Percentiles rank a stretch among this genome's conserved stretches.
Conservation (phyloP, 1,140 invertebrate species). For the Steinernema feltiae region DNA sequence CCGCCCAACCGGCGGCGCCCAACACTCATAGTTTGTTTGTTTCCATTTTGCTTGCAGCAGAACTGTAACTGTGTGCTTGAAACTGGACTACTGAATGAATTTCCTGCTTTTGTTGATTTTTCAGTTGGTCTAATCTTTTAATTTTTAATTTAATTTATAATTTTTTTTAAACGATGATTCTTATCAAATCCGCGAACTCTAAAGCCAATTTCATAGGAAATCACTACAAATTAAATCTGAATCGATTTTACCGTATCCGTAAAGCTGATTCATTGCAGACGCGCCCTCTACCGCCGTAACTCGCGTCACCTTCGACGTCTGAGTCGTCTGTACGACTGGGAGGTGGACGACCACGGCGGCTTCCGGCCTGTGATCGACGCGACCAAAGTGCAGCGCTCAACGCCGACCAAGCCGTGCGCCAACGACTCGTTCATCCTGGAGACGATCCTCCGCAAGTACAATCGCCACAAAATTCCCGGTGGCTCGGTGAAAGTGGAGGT, state of each 20-base stretch:
- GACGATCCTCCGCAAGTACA: conserved; percentile 51
- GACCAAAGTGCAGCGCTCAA: conserved; percentile 29
- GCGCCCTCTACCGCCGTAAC: conserved; percentile 54
- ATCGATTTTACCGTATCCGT: neutral
- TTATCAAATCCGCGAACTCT: neutral
- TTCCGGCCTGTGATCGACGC: conserved; percentile 48
- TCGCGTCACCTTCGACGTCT: conserved; percentile 52
- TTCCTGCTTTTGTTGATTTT: neutral
- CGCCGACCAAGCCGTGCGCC: conserved; percentile 34
- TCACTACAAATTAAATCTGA: neutral
- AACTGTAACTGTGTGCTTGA: no score
- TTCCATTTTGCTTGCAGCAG: no score
- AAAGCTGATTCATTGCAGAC: conserved; percentile 34
- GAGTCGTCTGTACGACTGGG: conserved; percentile 54
- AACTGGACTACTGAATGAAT: neutral
- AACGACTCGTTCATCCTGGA: conserved; percentile 56
- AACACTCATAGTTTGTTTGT: no score
- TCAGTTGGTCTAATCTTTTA: neutral
- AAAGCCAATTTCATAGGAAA: neutral
- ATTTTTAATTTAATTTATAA: neutral
- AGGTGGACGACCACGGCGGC: conserved; percentile 48
- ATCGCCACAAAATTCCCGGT: conserved; percentile 56
- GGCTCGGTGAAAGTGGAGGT: conserved; percentile 47
- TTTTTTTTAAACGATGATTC: neutral
- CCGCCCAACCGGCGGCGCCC: no score